phyloP scores from a whole-genome alignment of 2,113 vertebrate species.

The Prolemur simus region DNA sequence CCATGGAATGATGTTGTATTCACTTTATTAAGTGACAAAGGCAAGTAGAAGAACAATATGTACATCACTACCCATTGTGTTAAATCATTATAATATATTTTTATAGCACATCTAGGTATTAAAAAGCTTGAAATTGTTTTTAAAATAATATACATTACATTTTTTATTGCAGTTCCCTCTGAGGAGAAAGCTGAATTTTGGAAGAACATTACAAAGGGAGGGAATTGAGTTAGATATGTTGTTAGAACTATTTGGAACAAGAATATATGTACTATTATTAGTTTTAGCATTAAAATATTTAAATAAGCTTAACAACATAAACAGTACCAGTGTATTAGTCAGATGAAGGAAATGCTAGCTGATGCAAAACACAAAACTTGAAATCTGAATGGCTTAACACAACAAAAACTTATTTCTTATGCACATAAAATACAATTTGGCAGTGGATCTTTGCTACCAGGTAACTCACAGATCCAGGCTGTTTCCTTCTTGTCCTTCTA shows the following conservation, averaged over 20 bases:
- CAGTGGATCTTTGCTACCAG: background rate
- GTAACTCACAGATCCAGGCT: background rate
- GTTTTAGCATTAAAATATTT: background rate
- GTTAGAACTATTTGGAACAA: background rate
- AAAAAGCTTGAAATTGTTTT: background rate
- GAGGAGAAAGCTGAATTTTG: background rate
- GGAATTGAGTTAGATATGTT: background rate
- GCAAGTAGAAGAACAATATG: background rate
- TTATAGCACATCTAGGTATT: background rate
- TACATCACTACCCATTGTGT: background rate
- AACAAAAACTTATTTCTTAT: background rate
- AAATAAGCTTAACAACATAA: background rate
- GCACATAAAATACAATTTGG: background rate
- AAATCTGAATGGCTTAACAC: background rate
- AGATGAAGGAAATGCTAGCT: slow-evolving; percentile 9
- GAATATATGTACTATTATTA: background rate
- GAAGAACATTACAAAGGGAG: background rate
- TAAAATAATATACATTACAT: background rate
- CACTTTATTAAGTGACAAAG: background rate
- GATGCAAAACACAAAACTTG: background rate
- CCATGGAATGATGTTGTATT: background rate
- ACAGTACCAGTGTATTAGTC: background rate
- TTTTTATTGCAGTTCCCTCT: background rate
- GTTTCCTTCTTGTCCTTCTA: background rate
- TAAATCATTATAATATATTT: background rate